Percentiles rank a stretch among this genome's conserved stretches.
Conservation (phyloP, 2,113 vertebrate species). For the Elanoides forficatus region DNA sequence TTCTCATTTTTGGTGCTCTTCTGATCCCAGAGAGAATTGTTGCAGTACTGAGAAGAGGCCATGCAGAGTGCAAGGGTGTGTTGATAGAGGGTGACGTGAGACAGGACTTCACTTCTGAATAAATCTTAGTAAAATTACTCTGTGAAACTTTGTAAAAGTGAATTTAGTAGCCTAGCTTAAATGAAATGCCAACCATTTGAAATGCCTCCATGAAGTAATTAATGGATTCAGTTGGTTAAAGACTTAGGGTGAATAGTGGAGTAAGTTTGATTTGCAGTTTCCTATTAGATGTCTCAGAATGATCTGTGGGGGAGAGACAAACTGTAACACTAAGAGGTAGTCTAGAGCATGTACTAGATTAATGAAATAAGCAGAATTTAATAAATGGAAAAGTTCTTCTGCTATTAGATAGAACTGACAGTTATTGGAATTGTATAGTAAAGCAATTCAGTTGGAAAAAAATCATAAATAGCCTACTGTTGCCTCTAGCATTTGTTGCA, state of each 20-base stretch:
- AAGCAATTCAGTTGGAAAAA: slow-evolving; percentile 28
- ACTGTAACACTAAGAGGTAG: not conserved
- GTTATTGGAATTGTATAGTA: slow-evolving; percentile 21
- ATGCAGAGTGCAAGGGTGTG: not conserved
- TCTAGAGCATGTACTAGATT: not conserved
- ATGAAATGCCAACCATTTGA: not conserved
- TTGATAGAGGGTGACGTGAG: not conserved
- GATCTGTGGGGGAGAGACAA: not conserved
- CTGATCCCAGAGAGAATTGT: not conserved
- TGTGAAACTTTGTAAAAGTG: not conserved
- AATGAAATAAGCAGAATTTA: slow-evolving; percentile 46
- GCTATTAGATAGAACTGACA: not conserved
- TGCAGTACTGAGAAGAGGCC: not conserved
- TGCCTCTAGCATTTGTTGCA: slow-evolving; percentile 49
- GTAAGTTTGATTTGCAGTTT: not conserved
- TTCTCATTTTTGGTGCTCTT: not conserved
- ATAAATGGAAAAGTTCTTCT: not conserved
- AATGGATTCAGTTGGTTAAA: not conserved
- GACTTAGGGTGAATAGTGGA: not conserved
- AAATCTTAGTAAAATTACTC: not conserved
- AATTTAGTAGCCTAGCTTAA: not conserved
- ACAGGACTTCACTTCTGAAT: not conserved
- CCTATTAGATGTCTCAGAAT: not conserved
- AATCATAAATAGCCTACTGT: slow-evolving; percentile 6
- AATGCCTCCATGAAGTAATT: not conserved